Base-by-base conservation (phyloP, 2,797 vertebrate species). In the Xenentodon cancila region DNA sequence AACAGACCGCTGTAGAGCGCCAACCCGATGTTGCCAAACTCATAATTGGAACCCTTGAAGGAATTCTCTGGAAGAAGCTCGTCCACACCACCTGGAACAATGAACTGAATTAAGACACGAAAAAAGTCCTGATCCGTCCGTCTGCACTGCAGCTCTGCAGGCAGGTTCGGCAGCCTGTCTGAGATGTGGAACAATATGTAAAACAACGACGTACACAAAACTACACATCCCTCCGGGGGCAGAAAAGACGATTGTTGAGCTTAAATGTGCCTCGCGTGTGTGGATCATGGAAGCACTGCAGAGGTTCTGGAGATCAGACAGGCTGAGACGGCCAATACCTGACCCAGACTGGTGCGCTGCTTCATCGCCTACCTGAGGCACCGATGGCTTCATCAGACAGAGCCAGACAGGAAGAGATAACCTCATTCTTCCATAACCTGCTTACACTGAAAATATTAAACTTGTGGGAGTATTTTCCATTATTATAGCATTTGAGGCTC, bases 1-100 rank as follows among this genome's bases (percentile, higher is more conserved):
- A 99, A 99, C 37, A 99, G 96, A 0, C 97, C 97, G 0, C 97
- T 99, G 89, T 99, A 99, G 34, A 99, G 82, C 0, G 97, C 97
- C 88, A 99, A 61, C 37, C 98, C 97, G 0, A 98, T 94, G 71
- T 92, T 96, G 7, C 97, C 97, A n/a, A 98, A 96, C 0, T 79
- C 94, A 1, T 75, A 62, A 0, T 93, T 96, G 7, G 95, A 95
- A 51, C 94, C 94, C 61, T 95, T n/a, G 8, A 99, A 99, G 5
- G 97, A 93, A 55, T 88, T 92, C 42, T 91, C 91, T 0, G 95
- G 95, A n/a, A 91, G 79, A 59, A 99, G 93, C 9, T 67, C 84
- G 0, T 82, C 62, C 12, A 93, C 91, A 0, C 79, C 91, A 60
- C 96, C 97, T 99, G 80, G 17, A 51, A 49, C 52, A 32, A 15